Base-by-base conservation (phyloP, 2,113 vertebrate species). In the Vimba vimba region DNA sequence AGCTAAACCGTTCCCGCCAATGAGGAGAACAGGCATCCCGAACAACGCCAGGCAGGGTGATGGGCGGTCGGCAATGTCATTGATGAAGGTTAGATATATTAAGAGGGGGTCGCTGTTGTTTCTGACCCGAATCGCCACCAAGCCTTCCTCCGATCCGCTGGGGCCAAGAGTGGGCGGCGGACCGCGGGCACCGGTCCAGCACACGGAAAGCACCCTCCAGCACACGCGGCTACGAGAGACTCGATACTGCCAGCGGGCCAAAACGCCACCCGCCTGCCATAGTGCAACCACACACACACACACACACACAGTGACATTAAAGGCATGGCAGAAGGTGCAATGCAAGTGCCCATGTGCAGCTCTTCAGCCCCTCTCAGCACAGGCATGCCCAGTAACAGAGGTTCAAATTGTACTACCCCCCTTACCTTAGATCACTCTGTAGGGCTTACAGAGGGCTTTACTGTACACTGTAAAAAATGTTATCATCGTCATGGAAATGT, bases 111-210 rank as follows among this genome's bases (percentile, higher is more conserved):
- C 84, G 74, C 59, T 23, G 88, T 64, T 87, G 91, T 91, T 91
- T 93, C 94, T 95, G 94, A 95, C 95, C 94, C 94, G 94, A 71
- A 94, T 93, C 86, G 91, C 93, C 92, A 95, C 91, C 92, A 95
- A 94, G 92, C 95, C 95, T 86, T 95, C 94, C 90, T 95, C 94
- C 83, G 95, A 95, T 92, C 94, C 94, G 88, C 94, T 92, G 91
- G 93, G 88, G 79, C 92, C 94, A 90, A 95, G 89, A 87, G 92
- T 87, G 17, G 87, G 90, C 4, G 94, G 91, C 17, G 93, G 85
- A 80, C 25, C 90, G 2, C 88, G 92, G 2, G 93, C 92, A n/a
- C 92, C 93, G n/a, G 93, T 92, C 95, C 94, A 95, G 92, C 95
- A 95, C 89, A 94, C 90, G 9, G 94, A 94, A 90, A 95, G 93